Percentiles rank a stretch among this genome's conserved stretches.
phyloP scores from a whole-genome alignment of 1,140 invertebrate genomes.

The Zophobas atratus region DNA sequence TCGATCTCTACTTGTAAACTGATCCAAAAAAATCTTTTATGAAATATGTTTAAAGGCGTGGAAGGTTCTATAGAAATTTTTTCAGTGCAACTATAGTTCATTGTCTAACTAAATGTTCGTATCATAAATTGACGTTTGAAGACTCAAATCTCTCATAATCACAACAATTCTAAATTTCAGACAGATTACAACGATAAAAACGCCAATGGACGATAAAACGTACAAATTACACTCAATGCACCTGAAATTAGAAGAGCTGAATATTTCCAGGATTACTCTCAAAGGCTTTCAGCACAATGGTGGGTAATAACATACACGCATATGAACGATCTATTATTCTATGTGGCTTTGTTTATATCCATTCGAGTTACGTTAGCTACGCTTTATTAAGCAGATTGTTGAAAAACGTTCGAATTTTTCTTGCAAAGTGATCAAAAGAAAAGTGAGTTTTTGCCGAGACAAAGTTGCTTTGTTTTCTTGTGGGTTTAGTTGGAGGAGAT shows the following conservation, averaged over 20 bases:
- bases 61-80: no score
- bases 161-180: no score
- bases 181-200: not conserved
- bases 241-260: constrained; percentile 29
- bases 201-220: constrained; percentile 9
- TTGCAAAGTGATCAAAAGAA: constrained; percentile 22
- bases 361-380: constrained; percentile 22
- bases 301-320: constrained; percentile 33
- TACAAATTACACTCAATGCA: constrained; percentile 32
- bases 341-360: constrained; percentile 36
- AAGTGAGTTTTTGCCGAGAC: not conserved
- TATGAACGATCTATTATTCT: constrained; percentile 39
- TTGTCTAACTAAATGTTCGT: no score
- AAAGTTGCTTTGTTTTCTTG: constrained; percentile 39
- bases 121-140: no score
- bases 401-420: constrained; percentile 14
- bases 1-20: no score
- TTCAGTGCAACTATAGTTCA: no score
- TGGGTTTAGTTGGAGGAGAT: constrained; percentile 21
- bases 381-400: constrained; percentile 39
- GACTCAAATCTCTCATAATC: no score
- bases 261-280: constrained; percentile 31
- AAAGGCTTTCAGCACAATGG: constrained; percentile 37
- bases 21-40: no score
- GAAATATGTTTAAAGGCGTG: no score